These are phyloP conservation scores for Tauraco erythrolophus DNA, from an alignment of 2,113 vertebrate genomes.

Conservation along the genomic window DNA sequence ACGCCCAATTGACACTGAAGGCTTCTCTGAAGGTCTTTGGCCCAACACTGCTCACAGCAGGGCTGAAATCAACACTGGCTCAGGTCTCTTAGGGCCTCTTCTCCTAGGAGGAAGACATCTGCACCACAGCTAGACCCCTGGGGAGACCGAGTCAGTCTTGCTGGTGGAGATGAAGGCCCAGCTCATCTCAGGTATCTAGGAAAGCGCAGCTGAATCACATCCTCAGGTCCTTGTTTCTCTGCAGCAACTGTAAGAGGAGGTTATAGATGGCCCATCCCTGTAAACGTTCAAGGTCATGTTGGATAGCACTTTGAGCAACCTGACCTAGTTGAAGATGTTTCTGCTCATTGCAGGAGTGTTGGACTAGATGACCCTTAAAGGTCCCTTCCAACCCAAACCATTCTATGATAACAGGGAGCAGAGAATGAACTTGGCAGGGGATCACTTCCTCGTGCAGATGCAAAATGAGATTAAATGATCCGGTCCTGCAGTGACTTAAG, in stretches of 20 bases:
- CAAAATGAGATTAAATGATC: background rate
- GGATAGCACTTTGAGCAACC: background rate
- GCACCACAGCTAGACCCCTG: background rate
- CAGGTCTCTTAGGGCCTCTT: background rate
- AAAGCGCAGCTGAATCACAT: background rate
- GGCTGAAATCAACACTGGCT: background rate
- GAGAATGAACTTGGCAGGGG: background rate
- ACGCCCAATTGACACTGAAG: background rate
- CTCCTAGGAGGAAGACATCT: background rate
- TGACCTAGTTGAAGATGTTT: background rate
- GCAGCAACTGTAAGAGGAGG: background rate
- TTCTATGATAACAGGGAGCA: background rate
- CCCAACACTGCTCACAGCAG: background rate
- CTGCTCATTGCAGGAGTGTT: background rate
- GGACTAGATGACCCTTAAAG: background rate
- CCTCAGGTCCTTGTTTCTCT: background rate
- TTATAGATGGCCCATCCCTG: background rate
- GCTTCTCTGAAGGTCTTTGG: background rate
- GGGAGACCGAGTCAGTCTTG: background rate
- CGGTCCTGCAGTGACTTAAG: background rate
- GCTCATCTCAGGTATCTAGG: background rate
- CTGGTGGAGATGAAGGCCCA: background rate
- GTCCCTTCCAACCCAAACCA: background rate
- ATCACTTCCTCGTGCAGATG: fast-evolving
- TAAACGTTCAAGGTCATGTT: background rate